Percentiles rank a stretch among this genome's conserved stretches.
phyloP scores from a whole-genome alignment of 2,888 invertebrate genomes.

The Magallana nippona region DNA sequence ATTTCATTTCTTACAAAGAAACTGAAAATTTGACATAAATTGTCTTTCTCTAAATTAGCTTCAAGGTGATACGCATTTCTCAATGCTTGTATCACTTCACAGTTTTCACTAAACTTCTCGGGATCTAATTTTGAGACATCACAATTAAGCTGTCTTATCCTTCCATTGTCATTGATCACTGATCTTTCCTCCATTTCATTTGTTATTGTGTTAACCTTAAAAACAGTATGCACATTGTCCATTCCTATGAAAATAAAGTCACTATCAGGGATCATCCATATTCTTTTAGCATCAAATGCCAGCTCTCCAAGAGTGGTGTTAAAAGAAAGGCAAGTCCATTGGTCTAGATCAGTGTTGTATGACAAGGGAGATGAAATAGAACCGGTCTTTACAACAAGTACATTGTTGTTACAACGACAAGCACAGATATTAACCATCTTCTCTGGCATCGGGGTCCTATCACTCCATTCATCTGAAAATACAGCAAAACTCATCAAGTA shows the following conservation, averaged over 20 bases:
- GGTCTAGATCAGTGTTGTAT: neutral
- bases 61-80: neutral
- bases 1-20: neutral
- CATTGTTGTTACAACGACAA: neutral
- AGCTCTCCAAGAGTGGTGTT: neutral
- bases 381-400: neutral
- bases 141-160: neutral
- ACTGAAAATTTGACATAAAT: neutral
- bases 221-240: neutral
- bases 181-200: neutral
- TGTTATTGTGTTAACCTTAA: neutral
- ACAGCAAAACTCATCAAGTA: neutral
- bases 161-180: neutral
- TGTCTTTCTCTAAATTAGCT: neutral
- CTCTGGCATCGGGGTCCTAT: neutral
- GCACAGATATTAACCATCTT: constrained; percentile 13
- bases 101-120: neutral
- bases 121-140: neutral
- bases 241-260: neutral
- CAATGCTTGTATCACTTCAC: neutral
- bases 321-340: neutral
- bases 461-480: neutral
- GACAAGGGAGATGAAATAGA: neutral
- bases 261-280: neutral
- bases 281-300: constrained; percentile 9